phyloP scores from a whole-genome alignment of 2,113 vertebrate species.

The Falcunculus frontatus region DNA sequence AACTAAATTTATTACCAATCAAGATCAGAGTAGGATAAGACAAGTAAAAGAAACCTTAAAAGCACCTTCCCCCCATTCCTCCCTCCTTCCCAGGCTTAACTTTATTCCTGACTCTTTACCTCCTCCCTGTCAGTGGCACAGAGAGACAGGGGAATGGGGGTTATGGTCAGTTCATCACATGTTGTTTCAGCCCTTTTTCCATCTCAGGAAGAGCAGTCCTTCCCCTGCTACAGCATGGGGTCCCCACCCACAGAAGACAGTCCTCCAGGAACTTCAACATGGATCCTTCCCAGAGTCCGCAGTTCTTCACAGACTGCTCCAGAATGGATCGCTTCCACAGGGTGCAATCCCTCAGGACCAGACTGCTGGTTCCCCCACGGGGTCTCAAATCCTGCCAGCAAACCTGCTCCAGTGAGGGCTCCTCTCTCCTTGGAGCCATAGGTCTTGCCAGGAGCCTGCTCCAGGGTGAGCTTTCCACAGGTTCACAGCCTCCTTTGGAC shows the following conservation, averaged over 20 bases:
- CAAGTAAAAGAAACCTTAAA: neutral
- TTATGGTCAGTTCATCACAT: no score
- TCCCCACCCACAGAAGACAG: neutral
- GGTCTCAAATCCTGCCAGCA: neutral
- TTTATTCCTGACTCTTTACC: neutral
- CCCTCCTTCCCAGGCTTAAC: neutral
- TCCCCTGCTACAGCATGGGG: neutral
- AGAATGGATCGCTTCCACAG: neutral
- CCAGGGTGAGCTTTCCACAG: neutral
- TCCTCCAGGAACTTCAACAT: neutral
- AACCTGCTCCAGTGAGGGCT: neutral
- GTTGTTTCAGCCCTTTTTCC: neutral
- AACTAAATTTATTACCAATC: neutral
- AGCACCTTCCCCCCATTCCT: neutral
- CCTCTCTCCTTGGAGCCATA: neutral
- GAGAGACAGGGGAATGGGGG: neutral
- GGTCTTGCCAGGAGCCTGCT: neutral
- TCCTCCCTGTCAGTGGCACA: neutral
- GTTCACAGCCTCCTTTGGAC: neutral
- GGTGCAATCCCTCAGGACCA: neutral
- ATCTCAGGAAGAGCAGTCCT: neutral
- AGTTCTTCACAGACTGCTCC: neutral
- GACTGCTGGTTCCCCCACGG: neutral
- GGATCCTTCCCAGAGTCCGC: neutral
- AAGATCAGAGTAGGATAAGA: neutral